These are phyloP conservation scores for Eolophus roseicapilla DNA, from an alignment of 2,113 vertebrate genomes.

Conservation along the genomic window DNA sequence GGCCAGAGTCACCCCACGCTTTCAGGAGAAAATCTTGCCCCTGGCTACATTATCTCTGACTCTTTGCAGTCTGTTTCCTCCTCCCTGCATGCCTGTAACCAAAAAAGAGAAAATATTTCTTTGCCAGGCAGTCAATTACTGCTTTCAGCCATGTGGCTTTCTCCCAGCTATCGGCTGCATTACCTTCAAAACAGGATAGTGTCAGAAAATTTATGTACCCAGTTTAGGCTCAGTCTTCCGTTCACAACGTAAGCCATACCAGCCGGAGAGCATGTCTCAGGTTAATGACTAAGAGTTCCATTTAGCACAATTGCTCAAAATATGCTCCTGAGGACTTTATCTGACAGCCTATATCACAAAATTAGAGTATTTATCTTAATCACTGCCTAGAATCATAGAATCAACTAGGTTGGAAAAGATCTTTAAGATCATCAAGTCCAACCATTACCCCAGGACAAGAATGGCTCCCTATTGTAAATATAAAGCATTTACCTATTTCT, in stretches of 20 bases:
- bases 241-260: neutral
- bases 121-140: neutral
- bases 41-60: neutral
- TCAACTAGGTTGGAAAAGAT: neutral
- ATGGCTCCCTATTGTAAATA: neutral
- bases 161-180: neutral
- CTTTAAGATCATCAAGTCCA: neutral
- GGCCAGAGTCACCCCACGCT: neutral
- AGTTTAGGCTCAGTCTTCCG: neutral
- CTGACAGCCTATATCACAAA: neutral
- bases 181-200: neutral
- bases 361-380: neutral
- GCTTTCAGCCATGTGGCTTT: neutral
- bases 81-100: neutral
- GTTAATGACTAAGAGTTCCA: neutral
- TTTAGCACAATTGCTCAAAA: neutral
- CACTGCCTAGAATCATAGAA: neutral
- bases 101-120: neutral
- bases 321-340: neutral
- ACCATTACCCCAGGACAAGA: neutral
- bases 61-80: neutral
- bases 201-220: constrained; percentile 3
- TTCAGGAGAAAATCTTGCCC: neutral
- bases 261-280: fast-evolving
- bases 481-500: neutral